phyloP scores from a whole-genome alignment of 2,113 vertebrate genomes.

The Sarotherodon lohbergeri region DNA sequence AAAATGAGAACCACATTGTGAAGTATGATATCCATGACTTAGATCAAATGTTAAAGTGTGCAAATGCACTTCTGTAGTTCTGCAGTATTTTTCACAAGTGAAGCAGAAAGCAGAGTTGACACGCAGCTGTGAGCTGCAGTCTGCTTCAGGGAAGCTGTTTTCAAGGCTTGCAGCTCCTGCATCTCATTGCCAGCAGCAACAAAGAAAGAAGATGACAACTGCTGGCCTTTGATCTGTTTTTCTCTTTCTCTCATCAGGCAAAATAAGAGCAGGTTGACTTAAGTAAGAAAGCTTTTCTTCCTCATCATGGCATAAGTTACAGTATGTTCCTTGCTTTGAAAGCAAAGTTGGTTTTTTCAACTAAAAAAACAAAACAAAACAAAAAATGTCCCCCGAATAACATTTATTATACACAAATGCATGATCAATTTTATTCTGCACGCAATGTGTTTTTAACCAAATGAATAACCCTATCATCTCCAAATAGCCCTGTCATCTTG shows the following conservation, averaged over 20 bases:
- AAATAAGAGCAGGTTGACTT: neutral
- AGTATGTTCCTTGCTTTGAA: neutral
- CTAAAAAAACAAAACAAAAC: neutral
- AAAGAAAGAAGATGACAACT: constrained; percentile 40
- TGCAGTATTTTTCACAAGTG: neutral
- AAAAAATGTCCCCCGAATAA: neutral
- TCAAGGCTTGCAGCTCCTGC: neutral
- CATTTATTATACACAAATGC: neutral
- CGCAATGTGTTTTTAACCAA: neutral
- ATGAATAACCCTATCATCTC: neutral
- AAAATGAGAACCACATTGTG: neutral
- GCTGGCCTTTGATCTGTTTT: constrained; percentile 2
- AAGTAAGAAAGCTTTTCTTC: neutral
- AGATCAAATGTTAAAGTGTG: neutral
- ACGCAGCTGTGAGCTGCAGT: constrained; percentile 2
- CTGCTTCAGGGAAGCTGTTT: constrained; percentile 4
- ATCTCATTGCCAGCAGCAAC: constrained; percentile 2
- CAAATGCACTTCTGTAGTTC: neutral
- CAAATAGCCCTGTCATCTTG: constrained; percentile 21
- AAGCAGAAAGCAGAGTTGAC: neutral
- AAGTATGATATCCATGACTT: neutral
- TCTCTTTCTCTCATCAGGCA: neutral
- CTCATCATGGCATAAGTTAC: neutral
- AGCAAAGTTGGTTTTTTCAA: neutral
- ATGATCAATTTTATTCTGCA: neutral